Conservation (phyloP, 2,888 invertebrate genomes). For the Mayetiola destructor region DNA sequence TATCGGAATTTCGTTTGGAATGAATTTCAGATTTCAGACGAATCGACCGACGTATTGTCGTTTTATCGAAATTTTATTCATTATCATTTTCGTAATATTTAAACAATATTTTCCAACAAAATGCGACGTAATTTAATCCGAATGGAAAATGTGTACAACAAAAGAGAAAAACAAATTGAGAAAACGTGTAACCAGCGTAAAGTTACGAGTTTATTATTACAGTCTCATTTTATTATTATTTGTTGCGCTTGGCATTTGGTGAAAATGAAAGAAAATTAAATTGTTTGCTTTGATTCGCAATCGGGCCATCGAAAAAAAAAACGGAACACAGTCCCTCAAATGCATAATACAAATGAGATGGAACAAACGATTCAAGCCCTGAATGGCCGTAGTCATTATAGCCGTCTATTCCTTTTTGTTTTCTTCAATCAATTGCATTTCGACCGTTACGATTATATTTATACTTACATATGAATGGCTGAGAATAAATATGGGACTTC, state of each 20-base stretch:
- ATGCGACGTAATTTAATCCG: neutral
- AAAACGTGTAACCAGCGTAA: no score
- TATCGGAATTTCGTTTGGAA: no score
- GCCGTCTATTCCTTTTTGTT: neutral
- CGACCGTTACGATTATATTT: neutral
- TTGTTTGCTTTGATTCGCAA: neutral
- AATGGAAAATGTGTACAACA: no score
- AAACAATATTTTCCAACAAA: neutral
- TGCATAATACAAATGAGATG: neutral
- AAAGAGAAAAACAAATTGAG: no score
- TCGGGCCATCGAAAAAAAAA: neutral
- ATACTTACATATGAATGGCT: neutral
- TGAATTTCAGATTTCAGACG: no score
- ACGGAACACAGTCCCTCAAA: neutral
- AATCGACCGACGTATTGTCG: no score
- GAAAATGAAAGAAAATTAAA: neutral
- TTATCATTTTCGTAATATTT: neutral
- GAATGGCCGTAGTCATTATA: neutral
- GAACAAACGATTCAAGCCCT: neutral
- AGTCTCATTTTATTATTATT: neutral
- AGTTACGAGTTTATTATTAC: neutral
- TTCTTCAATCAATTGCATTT: neutral
- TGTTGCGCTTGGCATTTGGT: neutral
- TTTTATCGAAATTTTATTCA: neutral
- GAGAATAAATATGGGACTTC: neutral